Evolutionary conservation across 2,888 invertebrate species (phyloP).

Genomic region (Lomographa bimaculata): DNA sequence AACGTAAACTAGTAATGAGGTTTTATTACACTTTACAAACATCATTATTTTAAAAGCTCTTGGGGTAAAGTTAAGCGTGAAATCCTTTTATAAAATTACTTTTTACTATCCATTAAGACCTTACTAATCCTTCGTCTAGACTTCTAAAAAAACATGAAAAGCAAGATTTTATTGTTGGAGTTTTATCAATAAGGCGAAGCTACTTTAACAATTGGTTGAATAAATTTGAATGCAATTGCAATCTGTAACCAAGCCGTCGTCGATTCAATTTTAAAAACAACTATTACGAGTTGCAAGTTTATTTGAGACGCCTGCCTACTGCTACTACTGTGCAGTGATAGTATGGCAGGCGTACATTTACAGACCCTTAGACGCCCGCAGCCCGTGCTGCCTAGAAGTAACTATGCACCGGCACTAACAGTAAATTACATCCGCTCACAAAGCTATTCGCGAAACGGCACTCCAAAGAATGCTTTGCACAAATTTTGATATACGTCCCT

Average conservation of each 20-base stretch:
- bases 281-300: too few relatives aligned
- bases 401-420: conserved; percentile 34
- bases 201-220: conserved; percentile 14
- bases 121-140: conserved; percentile 33
- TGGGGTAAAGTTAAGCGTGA: conserved; percentile 25
- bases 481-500: conserved; percentile 43
- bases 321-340: conserved; percentile 6
- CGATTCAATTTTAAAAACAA: too few relatives aligned
- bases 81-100: conserved; percentile 25
- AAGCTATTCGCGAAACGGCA: conserved; percentile 38
- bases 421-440: conserved; percentile 43
- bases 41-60: conserved; percentile 33
- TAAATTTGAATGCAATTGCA: conserved; percentile 4
- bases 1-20: conserved; percentile 31
- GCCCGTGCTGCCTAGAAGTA: conserved; percentile 25
- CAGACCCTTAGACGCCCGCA: conserved; percentile 8
- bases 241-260: background rate
- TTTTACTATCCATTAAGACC: conserved; percentile 22
- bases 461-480: conserved; percentile 40
- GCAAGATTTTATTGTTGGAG: conserved; percentile 22
- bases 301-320: too few relatives aligned
- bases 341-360: conserved; percentile 20
- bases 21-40: conserved; percentile 32
- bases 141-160: conserved; percentile 22
- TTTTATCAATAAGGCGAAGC: conserved; percentile 8